Conservation (phyloP, 37 sponge, comb jelly and placozoan genomes). For the Tethya wilhelma region DNA sequence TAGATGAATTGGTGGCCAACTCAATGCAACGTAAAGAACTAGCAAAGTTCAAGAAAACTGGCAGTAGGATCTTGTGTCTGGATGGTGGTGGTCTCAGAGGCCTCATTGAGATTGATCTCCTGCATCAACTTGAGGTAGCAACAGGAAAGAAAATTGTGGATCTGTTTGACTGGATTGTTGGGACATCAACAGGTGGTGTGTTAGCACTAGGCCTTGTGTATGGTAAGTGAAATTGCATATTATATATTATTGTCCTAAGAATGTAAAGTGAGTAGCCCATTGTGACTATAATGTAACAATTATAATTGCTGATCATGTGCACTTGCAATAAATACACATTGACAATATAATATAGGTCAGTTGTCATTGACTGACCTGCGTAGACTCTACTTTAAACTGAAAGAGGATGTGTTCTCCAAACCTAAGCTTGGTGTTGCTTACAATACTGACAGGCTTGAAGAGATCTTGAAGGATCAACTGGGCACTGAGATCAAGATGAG, state of each 20-base stretch:
- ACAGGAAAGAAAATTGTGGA: conserved; percentile 50
- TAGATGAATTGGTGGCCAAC: too few relatives aligned
- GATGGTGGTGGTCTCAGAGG: conserved; percentile 79
- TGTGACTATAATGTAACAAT: too few relatives aligned
- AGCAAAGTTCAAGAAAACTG: background rate
- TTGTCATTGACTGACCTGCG: conserved; percentile 20
- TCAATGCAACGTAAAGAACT: too few relatives aligned
- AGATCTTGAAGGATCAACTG: conserved; percentile 45
- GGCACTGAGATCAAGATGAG: conserved; percentile 43
- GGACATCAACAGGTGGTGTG: conserved; percentile 71
- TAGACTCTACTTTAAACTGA: conserved; percentile 46
- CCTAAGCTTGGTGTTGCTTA: conserved; percentile 15
- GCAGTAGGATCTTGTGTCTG: conserved; percentile 49
- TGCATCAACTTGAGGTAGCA: conserved; percentile 45
- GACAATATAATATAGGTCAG: too few relatives aligned
- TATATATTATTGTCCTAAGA: background rate
- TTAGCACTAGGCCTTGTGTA: conserved; percentile 51
- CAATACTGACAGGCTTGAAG: conserved; percentile 47
- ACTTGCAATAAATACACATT: conserved; percentile 1
- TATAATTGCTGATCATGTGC: too few relatives aligned
- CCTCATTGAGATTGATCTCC: conserved; percentile 47
- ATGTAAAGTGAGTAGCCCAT: too few relatives aligned
- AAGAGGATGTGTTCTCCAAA: conserved; percentile 47
- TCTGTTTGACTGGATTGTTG: conserved; percentile 78
- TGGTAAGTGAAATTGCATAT: conserved; percentile 22